Conservation (phyloP, 2,113 vertebrate species). For the Microtus montanus region DNA sequence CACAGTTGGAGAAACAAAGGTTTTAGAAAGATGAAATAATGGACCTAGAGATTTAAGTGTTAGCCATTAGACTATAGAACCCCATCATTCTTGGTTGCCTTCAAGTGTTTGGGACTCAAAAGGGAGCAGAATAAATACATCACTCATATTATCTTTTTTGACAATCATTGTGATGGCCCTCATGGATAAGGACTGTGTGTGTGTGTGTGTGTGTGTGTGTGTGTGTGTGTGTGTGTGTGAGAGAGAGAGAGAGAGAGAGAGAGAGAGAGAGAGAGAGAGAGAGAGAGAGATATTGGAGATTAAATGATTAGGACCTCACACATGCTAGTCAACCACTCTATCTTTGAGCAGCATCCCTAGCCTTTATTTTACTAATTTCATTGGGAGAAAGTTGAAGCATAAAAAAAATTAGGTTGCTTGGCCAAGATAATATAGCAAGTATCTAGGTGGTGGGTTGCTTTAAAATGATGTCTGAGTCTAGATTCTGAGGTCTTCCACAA, state of each 20-base stretch:
- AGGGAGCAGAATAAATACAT: constrained; percentile 11
- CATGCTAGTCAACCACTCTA: not conserved
- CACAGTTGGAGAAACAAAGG: constrained; percentile 25
- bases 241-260: not conserved
- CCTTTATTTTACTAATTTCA: constrained; percentile 48
- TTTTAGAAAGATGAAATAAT: constrained; percentile 22
- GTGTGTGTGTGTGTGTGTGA: not conserved
- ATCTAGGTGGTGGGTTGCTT: not conserved
- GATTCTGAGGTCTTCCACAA: not conserved
- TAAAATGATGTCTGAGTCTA: not conserved
- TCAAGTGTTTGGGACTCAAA: constrained; percentile 22
- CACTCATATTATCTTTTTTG: constrained; percentile 20
- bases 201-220: not conserved
- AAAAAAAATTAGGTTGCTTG: constrained; percentile 39
- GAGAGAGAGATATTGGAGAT: not conserved
- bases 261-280: not conserved
- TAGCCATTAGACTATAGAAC: not conserved
- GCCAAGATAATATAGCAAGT: constrained; percentile 28
- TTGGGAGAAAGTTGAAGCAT: constrained; percentile 45
- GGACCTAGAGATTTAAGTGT: not conserved
- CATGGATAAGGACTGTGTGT: constrained; percentile 12
- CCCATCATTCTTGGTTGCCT: not conserved
- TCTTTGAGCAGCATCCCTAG: too few species aligned
- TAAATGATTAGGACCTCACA: too few species aligned
- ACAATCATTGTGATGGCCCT: not conserved